Evolutionary conservation across 2,113 vertebrate species (phyloP).

Genomic region (Tilapia sparmanii): DNA sequence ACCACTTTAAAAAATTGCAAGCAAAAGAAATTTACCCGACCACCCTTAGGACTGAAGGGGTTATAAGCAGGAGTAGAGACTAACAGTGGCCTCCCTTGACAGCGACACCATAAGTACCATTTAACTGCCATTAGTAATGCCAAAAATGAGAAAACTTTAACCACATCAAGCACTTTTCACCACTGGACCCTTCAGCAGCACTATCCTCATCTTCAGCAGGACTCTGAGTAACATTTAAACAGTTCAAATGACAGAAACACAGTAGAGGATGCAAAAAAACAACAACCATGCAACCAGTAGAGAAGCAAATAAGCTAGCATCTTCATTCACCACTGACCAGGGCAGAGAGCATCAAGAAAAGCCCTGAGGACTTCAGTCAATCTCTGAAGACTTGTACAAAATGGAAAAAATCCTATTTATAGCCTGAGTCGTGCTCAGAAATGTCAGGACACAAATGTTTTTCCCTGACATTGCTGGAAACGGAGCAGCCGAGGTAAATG

Average conservation of each 20-base stretch:
- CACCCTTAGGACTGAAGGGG: not conserved
- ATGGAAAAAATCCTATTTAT: constrained; percentile 48
- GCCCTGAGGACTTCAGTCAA: constrained; percentile 25
- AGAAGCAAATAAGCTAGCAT: not conserved
- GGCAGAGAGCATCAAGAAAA: constrained; percentile 9
- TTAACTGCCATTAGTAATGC: not conserved
- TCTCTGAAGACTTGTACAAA: constrained; percentile 39
- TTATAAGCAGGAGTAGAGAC: not conserved
- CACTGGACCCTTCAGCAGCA: not conserved
- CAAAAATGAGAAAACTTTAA: not conserved
- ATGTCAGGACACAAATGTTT: constrained; percentile 45
- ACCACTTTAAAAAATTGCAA: not conserved
- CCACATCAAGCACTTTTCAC: not conserved
- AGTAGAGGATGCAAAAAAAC: not conserved
- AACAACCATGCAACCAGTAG: not conserved
- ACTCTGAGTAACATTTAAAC: constrained; percentile 1
- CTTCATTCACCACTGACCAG: constrained; percentile 29
- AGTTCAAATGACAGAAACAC: not conserved
- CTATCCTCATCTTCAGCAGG: not conserved
- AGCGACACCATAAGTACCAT: not conserved
- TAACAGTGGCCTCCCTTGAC: not conserved
- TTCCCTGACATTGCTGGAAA: not conserved
- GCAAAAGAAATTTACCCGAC: not conserved
- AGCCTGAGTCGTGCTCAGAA: constrained; percentile 25
- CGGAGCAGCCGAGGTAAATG: not conserved